Percentiles rank a stretch among this genome's conserved stretches.
phyloP scores from a whole-genome alignment of 2,113 vertebrate genomes.

The Accipiter virgatus region DNA sequence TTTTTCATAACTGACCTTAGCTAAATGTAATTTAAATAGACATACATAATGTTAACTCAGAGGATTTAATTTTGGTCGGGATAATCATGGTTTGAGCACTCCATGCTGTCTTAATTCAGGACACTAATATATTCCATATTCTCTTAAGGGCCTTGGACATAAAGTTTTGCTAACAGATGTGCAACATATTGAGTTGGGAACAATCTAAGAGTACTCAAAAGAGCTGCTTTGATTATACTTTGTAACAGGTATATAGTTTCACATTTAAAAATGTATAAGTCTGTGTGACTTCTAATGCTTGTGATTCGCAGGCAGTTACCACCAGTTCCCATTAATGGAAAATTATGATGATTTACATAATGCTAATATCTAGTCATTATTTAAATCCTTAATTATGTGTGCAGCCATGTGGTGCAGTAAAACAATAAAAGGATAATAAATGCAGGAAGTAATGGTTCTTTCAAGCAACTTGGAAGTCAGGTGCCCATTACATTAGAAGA shows the following conservation, averaged over 20 bases:
- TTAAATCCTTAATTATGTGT: conserved; percentile 55
- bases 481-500: background rate
- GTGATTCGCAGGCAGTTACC: conserved; percentile 36
- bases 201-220: conserved; percentile 17
- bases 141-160: background rate
- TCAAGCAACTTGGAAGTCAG: background rate
- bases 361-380: conserved; percentile 59
- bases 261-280: background rate
- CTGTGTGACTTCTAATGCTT: background rate
- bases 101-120: background rate
- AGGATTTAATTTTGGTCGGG: conserved; percentile 35
- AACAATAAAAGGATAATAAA: conserved; percentile 47
- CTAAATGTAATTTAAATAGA: conserved; percentile 23
- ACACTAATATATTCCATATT: background rate
- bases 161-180: conserved; percentile 23
- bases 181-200: conserved; percentile 5
- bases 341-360: conserved; percentile 40
- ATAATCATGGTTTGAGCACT: background rate
- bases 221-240: conserved; percentile 10
- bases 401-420: conserved; percentile 12
- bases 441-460: conserved; percentile 2
- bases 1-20: conserved; percentile 45
- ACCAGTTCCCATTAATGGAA: conserved; percentile 25
- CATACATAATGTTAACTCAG: background rate
- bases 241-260: background rate